Evolutionary conservation across 1,140 invertebrate species (phyloP).

Genomic region (Elymnias hypermnestra): DNA sequence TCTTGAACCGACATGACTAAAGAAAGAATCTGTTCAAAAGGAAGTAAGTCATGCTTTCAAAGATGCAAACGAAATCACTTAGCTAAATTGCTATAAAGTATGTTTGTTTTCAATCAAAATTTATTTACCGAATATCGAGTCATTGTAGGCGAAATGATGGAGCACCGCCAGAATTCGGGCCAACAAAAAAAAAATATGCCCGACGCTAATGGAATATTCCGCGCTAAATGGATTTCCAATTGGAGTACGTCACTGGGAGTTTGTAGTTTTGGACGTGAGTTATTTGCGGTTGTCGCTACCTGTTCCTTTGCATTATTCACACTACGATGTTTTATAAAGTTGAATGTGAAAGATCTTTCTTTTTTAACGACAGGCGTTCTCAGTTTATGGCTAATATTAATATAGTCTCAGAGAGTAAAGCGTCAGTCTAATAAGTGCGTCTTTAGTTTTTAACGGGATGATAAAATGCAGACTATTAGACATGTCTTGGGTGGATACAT

Average conservation of each 20-base stretch:
- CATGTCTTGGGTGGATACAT: too few species aligned
- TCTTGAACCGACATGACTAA: too few species aligned
- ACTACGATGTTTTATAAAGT: too few species aligned
- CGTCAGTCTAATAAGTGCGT: too few species aligned
- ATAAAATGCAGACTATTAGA: too few species aligned
- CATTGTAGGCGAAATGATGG: slow-evolving; percentile 9
- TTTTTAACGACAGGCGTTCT: too few species aligned
- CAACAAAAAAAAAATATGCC: slow-evolving; percentile 13
- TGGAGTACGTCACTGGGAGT: slow-evolving; percentile 14
- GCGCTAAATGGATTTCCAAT: slow-evolving; percentile 20
- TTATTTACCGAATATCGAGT: slow-evolving; percentile 12
- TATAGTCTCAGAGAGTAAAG: too few species aligned
- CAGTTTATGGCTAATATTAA: too few species aligned
- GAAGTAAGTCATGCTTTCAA: too few species aligned
- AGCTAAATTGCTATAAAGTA: background rate
- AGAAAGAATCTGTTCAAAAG: too few species aligned
- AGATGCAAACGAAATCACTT: slow-evolving; percentile 1
- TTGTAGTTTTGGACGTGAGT: slow-evolving; percentile 3
- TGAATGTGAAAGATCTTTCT: too few species aligned
- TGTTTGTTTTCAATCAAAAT: slow-evolving; percentile 5
- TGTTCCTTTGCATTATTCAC: background rate
- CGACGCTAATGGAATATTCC: slow-evolving; percentile 18
- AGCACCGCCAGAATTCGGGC: slow-evolving; percentile 14
- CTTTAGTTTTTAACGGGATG: too few species aligned
- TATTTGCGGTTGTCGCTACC: background rate